Evolutionary conservation across 2,797 vertebrate species (phyloP).

Genomic region (Cygnus olor): DNA sequence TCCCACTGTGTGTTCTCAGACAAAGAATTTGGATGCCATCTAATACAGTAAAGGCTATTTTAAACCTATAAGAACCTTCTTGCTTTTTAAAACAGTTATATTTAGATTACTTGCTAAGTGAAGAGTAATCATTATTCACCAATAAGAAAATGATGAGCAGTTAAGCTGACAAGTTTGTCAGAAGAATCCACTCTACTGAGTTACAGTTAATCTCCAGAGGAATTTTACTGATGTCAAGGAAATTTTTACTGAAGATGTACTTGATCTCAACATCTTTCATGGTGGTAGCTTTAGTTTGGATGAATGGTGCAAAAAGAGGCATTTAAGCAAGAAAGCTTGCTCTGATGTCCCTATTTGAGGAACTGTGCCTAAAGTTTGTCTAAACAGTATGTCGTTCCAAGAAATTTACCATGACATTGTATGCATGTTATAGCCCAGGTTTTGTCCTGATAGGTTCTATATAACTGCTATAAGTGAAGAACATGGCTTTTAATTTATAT

Average conservation of each 20-base stretch:
- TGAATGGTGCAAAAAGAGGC: neutral
- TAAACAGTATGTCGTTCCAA: neutral
- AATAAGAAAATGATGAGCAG: neutral
- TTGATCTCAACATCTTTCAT: neutral
- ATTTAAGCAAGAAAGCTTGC: neutral
- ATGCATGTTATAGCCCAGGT: neutral
- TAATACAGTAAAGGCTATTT: neutral
- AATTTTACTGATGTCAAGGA: neutral
- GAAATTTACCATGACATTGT: accelerated
- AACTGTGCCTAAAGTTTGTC: neutral
- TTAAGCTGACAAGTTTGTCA: neutral
- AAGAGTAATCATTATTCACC: neutral
- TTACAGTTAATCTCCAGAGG: neutral
- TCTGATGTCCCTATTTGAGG: neutral
- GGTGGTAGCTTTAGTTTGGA: neutral
- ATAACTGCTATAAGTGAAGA: neutral
- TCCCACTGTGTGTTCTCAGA: neutral
- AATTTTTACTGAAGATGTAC: neutral
- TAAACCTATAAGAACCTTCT: neutral
- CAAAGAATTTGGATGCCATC: neutral
- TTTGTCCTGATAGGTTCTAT: neutral
- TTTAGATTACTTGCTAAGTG: neutral
- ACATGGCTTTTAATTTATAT: neutral
- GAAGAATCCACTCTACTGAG: neutral
- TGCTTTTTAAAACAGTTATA: neutral